phyloP scores from a whole-genome alignment of 2,888 invertebrate genomes.

The Mayetiola destructor region DNA sequence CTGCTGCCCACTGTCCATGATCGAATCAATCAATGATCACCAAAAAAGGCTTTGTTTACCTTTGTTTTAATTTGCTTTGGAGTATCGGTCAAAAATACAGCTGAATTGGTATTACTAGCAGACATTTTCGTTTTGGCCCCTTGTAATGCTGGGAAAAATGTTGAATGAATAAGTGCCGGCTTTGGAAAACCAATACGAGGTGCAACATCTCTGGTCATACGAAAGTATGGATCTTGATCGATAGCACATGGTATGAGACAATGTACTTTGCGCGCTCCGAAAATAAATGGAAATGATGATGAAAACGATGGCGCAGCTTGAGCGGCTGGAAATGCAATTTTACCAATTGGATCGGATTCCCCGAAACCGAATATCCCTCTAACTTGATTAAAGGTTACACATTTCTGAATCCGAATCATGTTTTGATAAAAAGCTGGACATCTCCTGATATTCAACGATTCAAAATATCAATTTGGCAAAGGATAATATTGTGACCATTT shows the following conservation, averaged over 20 bases:
- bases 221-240: conserved; percentile 99
- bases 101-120: conserved; percentile 83
- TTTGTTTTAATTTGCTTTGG: conserved; percentile 92
- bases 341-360: conserved; percentile 90
- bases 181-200: conserved; percentile 76
- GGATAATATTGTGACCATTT: not conserved
- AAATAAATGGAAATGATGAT: conserved; percentile 81
- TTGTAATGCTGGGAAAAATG: conserved; percentile 87
- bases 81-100: conserved; percentile 90
- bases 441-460: conserved; percentile 43
- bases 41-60: conserved; percentile 35
- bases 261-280: conserved; percentile 56
- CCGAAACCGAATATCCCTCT: conserved; percentile 97
- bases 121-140: conserved; percentile 99
- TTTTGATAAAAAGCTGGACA: conserved; percentile 86
- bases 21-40: not conserved
- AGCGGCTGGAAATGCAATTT: conserved; percentile 90
- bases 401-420: conserved; percentile 80
- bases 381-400: conserved; percentile 94
- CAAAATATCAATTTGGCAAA: not conserved
- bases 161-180: conserved; percentile 73
- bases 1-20: not conserved
- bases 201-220: conserved; percentile 97
- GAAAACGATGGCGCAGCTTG: conserved; percentile 92
- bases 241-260: conserved; percentile 95